phyloP scores from a whole-genome alignment of 2,797 vertebrate genomes.

The Pipistrellus kuhlii region DNA sequence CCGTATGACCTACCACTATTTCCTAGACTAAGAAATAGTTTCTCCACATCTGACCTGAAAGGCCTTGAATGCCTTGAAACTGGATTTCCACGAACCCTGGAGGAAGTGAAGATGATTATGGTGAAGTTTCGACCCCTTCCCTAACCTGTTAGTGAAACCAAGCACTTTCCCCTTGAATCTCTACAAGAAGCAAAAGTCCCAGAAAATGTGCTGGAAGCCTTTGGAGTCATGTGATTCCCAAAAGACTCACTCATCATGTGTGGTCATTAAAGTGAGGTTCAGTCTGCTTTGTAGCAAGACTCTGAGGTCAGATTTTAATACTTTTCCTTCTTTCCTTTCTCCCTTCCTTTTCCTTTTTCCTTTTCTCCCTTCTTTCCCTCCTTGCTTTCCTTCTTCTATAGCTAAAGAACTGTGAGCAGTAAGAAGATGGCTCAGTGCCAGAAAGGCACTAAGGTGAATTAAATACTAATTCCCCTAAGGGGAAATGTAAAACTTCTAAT shows the following conservation, averaged over 20 bases:
- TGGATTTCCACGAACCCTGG: background rate
- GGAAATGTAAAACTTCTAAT: conserved; percentile 74
- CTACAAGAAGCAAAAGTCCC: background rate
- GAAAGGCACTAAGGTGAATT: conserved; percentile 58
- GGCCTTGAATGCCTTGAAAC: background rate
- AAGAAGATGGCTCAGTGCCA: conserved; percentile 42
- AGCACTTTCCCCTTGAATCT: background rate
- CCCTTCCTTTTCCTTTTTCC: accelerated
- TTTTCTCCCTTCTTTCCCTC: accelerated
- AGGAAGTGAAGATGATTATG: background rate
- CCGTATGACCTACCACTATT: background rate
- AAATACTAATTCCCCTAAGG: conserved; percentile 62
- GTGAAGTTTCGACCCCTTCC: background rate
- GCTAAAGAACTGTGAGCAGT: background rate
- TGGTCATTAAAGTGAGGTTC: background rate
- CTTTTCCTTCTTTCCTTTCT: background rate
- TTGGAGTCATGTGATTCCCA: background rate
- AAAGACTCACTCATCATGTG: background rate
- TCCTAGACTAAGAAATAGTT: background rate
- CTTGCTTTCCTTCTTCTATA: background rate
- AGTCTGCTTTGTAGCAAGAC: background rate
- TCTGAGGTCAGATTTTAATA: background rate
- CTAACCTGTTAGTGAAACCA: background rate
- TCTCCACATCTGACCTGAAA: background rate
- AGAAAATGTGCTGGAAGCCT: background rate